Evolutionary conservation across 2,888 invertebrate species (phyloP).

Genomic region (Ochropleura leucogaster): DNA sequence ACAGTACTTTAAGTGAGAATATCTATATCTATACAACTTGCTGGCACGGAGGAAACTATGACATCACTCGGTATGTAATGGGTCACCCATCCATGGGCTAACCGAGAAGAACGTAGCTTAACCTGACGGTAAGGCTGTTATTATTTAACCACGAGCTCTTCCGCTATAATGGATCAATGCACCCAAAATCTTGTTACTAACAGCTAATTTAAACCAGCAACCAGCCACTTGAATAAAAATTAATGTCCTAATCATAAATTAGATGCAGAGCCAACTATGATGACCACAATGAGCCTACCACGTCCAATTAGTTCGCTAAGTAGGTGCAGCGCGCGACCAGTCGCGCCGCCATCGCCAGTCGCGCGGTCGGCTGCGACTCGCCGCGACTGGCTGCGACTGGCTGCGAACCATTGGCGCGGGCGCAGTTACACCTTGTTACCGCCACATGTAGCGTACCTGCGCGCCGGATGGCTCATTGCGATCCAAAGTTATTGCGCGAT

Average conservation of each 20-base stretch:
- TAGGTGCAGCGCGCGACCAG: constrained; percentile 56
- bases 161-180: not conserved
- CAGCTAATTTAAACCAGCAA: constrained; percentile 12
- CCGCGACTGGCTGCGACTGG: constrained; percentile 71
- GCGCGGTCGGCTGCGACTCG: constrained; percentile 56
- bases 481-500: constrained; percentile 62
- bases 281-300: constrained; percentile 63
- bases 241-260: constrained; percentile 56
- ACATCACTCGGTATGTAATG: too few species aligned
- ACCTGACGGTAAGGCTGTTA: too few species aligned
- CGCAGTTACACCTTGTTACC: constrained; percentile 78
- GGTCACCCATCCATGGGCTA: too few species aligned
- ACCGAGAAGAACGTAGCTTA: too few species aligned
- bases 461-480: constrained; percentile 63
- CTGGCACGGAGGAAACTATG: too few species aligned
- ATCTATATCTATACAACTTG: too few species aligned
- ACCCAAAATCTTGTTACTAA: constrained; percentile 6
- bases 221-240: constrained; percentile 51
- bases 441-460: constrained; percentile 74
- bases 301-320: constrained; percentile 70
- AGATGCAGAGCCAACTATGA: constrained; percentile 59
- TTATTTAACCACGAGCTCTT: too few species aligned
- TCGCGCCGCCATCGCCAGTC: constrained; percentile 47
- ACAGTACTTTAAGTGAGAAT: too few species aligned
- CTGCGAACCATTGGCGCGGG: constrained; percentile 71